Base-by-base conservation (phyloP, 92 coral and sea anemone species). In the Zoanthus solanderi region DNA sequence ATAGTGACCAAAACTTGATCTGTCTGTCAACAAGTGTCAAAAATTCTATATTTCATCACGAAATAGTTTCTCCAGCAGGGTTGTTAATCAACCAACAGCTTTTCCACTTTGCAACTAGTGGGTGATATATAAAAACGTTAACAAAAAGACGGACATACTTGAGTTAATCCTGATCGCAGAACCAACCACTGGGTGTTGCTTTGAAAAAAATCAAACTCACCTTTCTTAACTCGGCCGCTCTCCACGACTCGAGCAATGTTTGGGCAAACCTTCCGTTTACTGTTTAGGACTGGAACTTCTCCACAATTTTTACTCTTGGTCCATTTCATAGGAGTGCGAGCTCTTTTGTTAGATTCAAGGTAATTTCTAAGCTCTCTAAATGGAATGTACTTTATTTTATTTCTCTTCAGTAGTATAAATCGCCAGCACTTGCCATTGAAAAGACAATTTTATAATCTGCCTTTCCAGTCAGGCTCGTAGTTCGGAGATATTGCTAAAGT, bases 11-110 rank as follows among this genome's bases (percentile, higher is more conserved):
- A 81, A 60, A 54, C 71, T 81, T 68, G 85, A 81, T 46, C 66
- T 45, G 28, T 67, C 85, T 81, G 85, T 81, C 85, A 81, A 67
- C 46, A 65, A 81, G 75, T 81, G 85, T 81, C 85, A 81, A 66
- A 66, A 81, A 47, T 16, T 44, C 60, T 18, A 66, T 71, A 66
- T 81, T 67, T 81, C 85, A 81, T 81, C 85, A 81, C 85, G 76
- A 81, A 75, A 81, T 81, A 67, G 85, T 81, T 81, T 68, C 85
- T 81, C 66, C 76, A 81, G 74, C 34, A 47, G 85, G 23, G 63
- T 58, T 67, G 75, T 32, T 81, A 81, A 81, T 81, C 85, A 66
- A 66, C 46, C 84, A 57, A 81, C 63, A 63, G 76, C 46, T 63
- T 81, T 66, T 47, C 65, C 85, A 81, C 85, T 63, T 65, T 45